These are phyloP conservation scores for Carassius gibelio DNA, from an alignment of 2,113 vertebrate species.

Conservation along the genomic window DNA sequence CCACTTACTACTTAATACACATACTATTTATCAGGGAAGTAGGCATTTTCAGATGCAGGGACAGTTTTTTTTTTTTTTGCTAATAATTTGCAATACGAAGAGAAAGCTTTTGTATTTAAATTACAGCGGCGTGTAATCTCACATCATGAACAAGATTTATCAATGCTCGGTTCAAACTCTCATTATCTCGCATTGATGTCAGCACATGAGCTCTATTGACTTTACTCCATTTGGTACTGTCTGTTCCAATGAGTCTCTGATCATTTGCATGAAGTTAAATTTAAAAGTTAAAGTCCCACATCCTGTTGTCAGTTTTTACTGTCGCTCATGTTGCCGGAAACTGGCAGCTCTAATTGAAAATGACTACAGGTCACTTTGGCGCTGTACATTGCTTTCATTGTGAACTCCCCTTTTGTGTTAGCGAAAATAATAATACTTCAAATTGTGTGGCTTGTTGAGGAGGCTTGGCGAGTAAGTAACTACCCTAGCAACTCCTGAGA, in stretches of 20 bases:
- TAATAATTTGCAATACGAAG: neutral
- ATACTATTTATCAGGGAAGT: no score
- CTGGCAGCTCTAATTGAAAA: neutral
- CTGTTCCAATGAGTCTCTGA: neutral
- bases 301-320: neutral
- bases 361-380: neutral
- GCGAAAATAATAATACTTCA: neutral
- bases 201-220: neutral
- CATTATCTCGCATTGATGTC: neutral
- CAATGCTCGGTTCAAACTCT: neutral
- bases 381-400: neutral
- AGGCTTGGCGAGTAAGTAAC: neutral
- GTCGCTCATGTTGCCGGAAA: neutral
- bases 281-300: neutral
- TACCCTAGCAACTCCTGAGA: neutral
- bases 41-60: neutral
- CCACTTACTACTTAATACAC: no score
- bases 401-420: neutral
- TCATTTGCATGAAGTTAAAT: neutral
- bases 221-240: neutral
- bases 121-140: neutral
- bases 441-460: neutral
- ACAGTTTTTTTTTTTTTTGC: neutral
- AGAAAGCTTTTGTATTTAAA: neutral
- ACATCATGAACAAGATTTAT: no score